phyloP scores from a whole-genome alignment of 2,888 invertebrate genomes.

The Stenolophus ochropezus region DNA sequence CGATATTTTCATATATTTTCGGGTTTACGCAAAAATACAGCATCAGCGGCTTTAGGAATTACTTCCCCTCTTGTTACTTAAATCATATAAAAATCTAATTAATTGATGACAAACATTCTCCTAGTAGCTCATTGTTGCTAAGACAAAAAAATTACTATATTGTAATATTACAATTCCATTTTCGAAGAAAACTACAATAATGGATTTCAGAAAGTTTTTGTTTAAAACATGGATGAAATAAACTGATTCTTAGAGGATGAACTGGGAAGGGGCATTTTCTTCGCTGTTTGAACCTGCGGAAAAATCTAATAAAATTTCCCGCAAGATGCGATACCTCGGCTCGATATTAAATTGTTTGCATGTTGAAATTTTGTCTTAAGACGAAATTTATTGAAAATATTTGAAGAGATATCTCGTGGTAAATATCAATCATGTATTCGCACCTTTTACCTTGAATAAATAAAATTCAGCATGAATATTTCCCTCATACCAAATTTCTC shows the following conservation, averaged over 20 bases:
- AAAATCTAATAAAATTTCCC: slow-evolving; percentile 35
- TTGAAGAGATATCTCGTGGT: neutral
- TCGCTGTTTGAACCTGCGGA: neutral
- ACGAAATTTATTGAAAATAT: slow-evolving; percentile 35
- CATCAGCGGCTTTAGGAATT: no score
- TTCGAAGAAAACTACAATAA: no score
- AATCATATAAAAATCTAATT: no score
- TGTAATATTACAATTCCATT: no score
- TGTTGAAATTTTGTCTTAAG: slow-evolving; percentile 29
- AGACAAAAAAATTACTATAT: no score
- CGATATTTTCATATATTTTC: no score
- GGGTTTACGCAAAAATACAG: no score
- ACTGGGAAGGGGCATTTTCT: neutral
- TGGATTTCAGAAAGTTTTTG: neutral
- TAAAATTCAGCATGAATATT: neutral
- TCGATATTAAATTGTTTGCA: slow-evolving; percentile 37
- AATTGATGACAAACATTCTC: no score
- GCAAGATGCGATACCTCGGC: slow-evolving; percentile 20
- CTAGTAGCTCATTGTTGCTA: no score
- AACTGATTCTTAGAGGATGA: neutral
- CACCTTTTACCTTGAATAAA: slow-evolving; percentile 21
- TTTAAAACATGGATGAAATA: neutral
- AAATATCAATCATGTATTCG: neutral
- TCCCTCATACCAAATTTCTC: neutral
- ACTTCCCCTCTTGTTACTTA: no score